phyloP scores from a whole-genome alignment of 2,888 invertebrate species.

The Bembecia ichneumoniformis region DNA sequence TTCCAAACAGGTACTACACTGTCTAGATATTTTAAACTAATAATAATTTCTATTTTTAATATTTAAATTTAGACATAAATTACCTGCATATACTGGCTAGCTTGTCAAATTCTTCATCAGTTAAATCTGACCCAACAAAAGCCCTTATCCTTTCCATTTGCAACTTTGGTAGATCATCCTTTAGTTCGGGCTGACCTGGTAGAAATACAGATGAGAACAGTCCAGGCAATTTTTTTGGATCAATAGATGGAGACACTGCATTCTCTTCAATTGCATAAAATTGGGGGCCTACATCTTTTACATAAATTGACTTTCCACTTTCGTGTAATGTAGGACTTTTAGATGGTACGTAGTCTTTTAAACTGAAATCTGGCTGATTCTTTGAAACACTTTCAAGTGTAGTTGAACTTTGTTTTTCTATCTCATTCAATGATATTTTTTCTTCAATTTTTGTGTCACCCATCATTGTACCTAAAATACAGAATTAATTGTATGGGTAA shows the following conservation, averaged over 20 bases:
- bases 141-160: conserved; percentile 32
- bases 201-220: conserved; percentile 44
- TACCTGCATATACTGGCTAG: conserved; percentile 63
- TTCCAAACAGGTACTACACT: too few species aligned
- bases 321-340: background rate
- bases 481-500: too few species aligned
- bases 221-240: conserved; percentile 35
- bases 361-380: too few species aligned
- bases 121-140: conserved; percentile 43
- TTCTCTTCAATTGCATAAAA: conserved; percentile 32
- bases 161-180: conserved; percentile 23
- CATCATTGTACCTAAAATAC: too few species aligned
- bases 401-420: too few species aligned
- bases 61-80: background rate
- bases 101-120: conserved; percentile 45
- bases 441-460: too few species aligned
- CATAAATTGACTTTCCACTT: background rate
- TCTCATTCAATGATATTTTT: too few species aligned
- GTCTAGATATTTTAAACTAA: too few species aligned
- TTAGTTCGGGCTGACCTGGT: conserved; percentile 26
- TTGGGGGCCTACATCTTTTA: conserved; percentile 28
- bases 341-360: too few species aligned
- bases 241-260: conserved; percentile 35
- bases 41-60: background rate
- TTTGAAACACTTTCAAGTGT: too few species aligned